Conservation (phyloP, 2,113 vertebrate species). For the Eidolon helvum region DNA sequence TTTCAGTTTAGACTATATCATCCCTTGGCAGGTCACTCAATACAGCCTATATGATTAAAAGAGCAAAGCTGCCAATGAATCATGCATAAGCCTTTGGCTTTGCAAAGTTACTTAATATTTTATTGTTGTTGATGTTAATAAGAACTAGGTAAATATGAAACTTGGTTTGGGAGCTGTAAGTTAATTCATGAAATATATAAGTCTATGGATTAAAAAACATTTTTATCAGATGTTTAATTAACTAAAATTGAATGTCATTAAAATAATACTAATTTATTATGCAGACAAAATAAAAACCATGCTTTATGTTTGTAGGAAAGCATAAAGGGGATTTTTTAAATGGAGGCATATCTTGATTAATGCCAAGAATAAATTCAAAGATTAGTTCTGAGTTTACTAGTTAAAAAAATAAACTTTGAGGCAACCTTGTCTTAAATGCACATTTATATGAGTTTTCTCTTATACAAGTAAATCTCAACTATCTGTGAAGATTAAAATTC, state of each 20-base stretch:
- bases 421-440: background rate
- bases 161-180: rapidly evolving
- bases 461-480: background rate
- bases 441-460: background rate
- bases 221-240: background rate
- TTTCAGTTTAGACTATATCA: conserved; percentile 40
- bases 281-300: background rate
- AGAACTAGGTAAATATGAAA: background rate
- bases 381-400: background rate
- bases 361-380: background rate
- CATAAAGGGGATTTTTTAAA: background rate
- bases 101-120: background rate
- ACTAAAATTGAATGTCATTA: background rate
- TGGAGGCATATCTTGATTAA: background rate
- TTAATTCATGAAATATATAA: background rate
- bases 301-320: background rate
- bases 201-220: background rate
- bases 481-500: background rate
- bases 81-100: background rate
- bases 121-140: background rate
- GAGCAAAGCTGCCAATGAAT: background rate
- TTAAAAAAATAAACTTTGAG: background rate
- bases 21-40: background rate
- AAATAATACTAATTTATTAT: background rate
- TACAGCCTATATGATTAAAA: conserved; percentile 13